Conservation (phyloP, 2,113 vertebrate genomes). For the Cairina moschata region DNA sequence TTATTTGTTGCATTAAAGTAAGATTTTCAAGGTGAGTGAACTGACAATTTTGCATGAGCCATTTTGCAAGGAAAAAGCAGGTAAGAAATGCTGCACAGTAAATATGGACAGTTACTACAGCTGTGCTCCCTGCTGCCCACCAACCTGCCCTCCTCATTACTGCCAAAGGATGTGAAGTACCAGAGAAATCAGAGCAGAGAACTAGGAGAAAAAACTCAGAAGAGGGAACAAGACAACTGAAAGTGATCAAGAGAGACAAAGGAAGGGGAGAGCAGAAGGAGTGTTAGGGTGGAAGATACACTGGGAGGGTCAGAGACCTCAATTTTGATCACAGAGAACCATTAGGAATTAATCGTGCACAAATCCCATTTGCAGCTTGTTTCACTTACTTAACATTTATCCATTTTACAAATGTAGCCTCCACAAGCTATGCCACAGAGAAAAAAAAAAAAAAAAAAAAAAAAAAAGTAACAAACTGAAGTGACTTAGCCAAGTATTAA, state of each 20-base stretch:
- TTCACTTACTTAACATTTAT: neutral
- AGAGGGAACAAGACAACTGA: neutral
- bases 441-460: conserved; percentile 10
- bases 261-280: neutral
- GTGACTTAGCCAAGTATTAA: neutral
- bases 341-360: neutral
- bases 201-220: neutral
- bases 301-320: neutral
- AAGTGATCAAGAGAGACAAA: neutral
- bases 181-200: neutral
- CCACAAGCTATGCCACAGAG: neutral
- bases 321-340: neutral
- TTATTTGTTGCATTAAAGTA: neutral
- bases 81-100: neutral
- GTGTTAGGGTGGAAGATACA: neutral
- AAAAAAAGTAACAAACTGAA: neutral
- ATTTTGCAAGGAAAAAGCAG: neutral
- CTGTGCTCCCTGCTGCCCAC: accelerated
- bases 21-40: neutral
- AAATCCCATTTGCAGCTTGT: neutral
- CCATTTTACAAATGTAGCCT: neutral
- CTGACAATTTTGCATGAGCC: neutral
- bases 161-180: neutral
- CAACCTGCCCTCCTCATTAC: neutral
- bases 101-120: neutral